These are phyloP conservation scores for Sebastes schlegelii DNA, from an alignment of 2,113 vertebrate genomes.

Conservation along the genomic window DNA sequence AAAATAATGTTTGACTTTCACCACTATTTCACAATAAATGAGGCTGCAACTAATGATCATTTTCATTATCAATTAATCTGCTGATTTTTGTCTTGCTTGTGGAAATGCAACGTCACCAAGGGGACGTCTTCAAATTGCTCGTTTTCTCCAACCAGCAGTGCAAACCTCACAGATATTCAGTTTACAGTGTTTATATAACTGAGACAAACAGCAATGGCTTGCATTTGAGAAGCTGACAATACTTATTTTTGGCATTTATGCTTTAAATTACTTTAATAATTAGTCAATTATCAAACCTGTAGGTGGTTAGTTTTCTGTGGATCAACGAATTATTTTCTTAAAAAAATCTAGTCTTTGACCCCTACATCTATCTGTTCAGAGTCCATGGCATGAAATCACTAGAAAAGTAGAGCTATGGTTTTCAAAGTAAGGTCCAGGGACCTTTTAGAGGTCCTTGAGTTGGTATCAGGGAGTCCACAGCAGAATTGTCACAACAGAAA, in stretches of 20 bases:
- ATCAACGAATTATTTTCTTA: background rate
- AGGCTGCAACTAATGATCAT: background rate
- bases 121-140: background rate
- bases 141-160: background rate
- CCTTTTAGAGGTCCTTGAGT: background rate
- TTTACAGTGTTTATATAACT: background rate
- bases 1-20: background rate
- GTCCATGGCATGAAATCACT: background rate
- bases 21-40: background rate
- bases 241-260: background rate
- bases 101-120: background rate
- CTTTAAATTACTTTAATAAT: background rate
- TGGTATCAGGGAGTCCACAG: background rate
- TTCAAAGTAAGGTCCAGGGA: constrained; percentile 23
- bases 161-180: background rate
- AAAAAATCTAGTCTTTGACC: background rate
- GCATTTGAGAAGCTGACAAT: background rate
- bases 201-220: background rate
- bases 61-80: no score
- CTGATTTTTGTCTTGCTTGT: background rate
- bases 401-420: background rate
- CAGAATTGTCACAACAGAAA: background rate
- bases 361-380: background rate
- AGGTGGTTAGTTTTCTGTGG: background rate
- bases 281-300: background rate